These are phyloP conservation scores for Allolobophora icterica DNA, from an alignment of 2,888 invertebrate genomes.

Conservation along the genomic window DNA sequence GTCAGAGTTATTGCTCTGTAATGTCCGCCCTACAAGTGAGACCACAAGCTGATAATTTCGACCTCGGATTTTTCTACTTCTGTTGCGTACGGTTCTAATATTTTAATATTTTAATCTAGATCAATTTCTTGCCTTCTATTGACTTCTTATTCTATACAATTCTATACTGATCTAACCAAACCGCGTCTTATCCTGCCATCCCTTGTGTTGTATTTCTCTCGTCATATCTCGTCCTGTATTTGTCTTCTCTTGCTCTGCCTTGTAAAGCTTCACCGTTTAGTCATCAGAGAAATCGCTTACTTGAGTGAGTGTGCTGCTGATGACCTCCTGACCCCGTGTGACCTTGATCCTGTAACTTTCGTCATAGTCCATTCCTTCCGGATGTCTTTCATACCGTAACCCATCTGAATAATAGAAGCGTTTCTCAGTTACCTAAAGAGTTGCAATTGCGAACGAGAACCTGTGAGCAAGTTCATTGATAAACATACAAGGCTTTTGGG, in stretches of 20 bases:
- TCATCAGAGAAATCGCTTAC: not conserved
- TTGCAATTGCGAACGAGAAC: too few species aligned
- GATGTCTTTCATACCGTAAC: not conserved
- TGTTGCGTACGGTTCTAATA: too few species aligned
- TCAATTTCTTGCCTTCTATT: too few species aligned
- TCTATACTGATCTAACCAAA: not conserved
- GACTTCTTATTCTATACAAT: not conserved
- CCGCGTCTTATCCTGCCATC: too few species aligned
- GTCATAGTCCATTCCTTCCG: not conserved
- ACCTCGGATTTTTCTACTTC: too few species aligned
- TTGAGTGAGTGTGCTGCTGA: not conserved
- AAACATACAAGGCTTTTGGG: too few species aligned
- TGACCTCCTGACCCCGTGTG: not conserved
- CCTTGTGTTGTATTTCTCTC: too few species aligned
- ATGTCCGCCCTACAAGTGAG: not conserved
- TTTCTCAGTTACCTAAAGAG: too few species aligned
- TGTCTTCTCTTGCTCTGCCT: too few species aligned
- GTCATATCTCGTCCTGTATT: too few species aligned
- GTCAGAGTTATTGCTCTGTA: not conserved
- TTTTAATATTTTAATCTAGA: not conserved
- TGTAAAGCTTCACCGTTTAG: not conserved
- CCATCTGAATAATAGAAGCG: not conserved
- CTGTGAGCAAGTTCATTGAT: too few species aligned
- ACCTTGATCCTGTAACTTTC: not conserved
- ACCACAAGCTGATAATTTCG: not conserved